Evolutionary conservation across 2,797 vertebrate genomes (phyloP), one percentile per base, ranked within the genome.

Genomic region (Danio tinwini): DNA sequence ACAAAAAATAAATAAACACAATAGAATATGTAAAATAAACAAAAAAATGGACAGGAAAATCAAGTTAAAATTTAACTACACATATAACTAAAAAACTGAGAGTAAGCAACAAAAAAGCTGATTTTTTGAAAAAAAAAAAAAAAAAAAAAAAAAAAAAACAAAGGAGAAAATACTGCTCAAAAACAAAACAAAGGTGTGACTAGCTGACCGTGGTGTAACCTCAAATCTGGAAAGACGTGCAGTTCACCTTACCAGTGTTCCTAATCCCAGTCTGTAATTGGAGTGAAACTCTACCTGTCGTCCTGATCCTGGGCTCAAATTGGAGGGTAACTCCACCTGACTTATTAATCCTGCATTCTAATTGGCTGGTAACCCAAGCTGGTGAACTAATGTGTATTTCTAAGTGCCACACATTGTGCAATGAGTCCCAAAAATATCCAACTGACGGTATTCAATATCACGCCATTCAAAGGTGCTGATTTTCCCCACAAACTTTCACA

Each of bases 251-350:
- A 91, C 91, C 90, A 88, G 87, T 67, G 81, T 81, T 69, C 76
- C 87, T 92, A 92, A 93, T 91, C 91, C 90, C 76, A 76, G 39
- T 56, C 61, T 76, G 83, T 88, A 88, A 92, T 90, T 91, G 87
- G 86, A 80, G 68, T 85, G 92, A 78, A 92, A 93, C 85, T 45
- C 58, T 84, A 92, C 10, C 86, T 82, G 77, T 55, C 0, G 64
- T 65, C 65, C 72, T 88, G 91, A 90, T 92, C 88, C 85, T n/a
- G 76, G 68, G 42, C 42, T 80, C 84, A 87, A 81, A 87, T 74
- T 85, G 82, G 82, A 79, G 76, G 71, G 44, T 45, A 82, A 85
- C 81, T 84, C 82, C 81, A 87, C 83, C 86, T 87, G 86, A 87
- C 82, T 87, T 83, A 76, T 81, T 88, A 91, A 90, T 92, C 89